phyloP scores from a whole-genome alignment of 2,888 invertebrate genomes.

The Kuschelorhynchus macadamiae region DNA sequence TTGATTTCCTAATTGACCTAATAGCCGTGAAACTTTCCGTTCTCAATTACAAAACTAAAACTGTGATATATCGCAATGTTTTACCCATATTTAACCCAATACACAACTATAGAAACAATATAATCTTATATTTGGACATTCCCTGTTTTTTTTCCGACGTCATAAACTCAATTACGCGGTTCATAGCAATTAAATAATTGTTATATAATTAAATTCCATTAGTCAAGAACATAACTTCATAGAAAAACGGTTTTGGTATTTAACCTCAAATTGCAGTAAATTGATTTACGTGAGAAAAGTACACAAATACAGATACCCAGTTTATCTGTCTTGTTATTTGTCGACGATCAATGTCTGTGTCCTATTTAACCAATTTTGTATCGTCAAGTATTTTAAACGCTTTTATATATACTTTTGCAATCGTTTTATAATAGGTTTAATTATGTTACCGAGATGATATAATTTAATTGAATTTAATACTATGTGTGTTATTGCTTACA shows the following conservation, averaged over 20 bases:
- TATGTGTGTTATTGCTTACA: too few relatives aligned
- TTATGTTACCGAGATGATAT: slow-evolving; percentile 7
- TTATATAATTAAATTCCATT: slow-evolving; percentile 40
- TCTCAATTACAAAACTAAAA: too few relatives aligned
- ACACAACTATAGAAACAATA: too few relatives aligned
- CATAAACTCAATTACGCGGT: too few relatives aligned
- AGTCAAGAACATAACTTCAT: slow-evolving; percentile 36
- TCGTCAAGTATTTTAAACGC: slow-evolving; percentile 17
- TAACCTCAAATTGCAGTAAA: slow-evolving; percentile 45
- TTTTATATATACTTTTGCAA: slow-evolving; percentile 28
- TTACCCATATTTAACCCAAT: too few relatives aligned
- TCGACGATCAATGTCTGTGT: slow-evolving; percentile 29
- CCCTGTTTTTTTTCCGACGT: too few relatives aligned
- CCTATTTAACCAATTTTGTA: slow-evolving; percentile 41
- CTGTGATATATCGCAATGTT: too few relatives aligned
- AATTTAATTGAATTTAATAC: not conserved
- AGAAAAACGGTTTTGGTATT: slow-evolving; percentile 41
- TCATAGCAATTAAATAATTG: slow-evolving; percentile 26
- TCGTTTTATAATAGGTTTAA: slow-evolving; percentile 15
- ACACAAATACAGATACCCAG: slow-evolving; percentile 41
- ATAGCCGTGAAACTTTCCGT: too few relatives aligned
- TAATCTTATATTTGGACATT: too few relatives aligned
- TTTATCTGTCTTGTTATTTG: slow-evolving; percentile 24
- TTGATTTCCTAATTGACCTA: too few relatives aligned
- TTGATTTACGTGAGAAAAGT: slow-evolving; percentile 51